Conservation (phyloP, 2,113 vertebrate species). For the Aviceda subcristata region DNA sequence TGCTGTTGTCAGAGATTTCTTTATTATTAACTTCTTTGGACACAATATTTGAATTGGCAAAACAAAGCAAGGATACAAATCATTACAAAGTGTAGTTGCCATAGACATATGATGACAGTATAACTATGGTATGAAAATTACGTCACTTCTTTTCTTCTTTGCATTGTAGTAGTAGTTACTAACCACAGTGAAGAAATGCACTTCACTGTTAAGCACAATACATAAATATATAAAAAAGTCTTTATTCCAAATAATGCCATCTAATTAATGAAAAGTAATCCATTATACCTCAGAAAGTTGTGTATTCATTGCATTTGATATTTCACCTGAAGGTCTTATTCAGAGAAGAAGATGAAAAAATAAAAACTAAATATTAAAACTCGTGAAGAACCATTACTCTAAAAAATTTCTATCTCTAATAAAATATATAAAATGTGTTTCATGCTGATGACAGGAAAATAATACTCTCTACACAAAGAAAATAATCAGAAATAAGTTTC, state of each 20-base stretch:
- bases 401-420: background rate
- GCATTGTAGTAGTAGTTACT: background rate
- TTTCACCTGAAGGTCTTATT: background rate
- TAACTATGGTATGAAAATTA: background rate
- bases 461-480: background rate
- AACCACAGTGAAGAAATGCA: background rate
- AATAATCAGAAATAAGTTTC: background rate
- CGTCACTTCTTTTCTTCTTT: background rate
- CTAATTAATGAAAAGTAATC: background rate
- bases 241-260: background rate
- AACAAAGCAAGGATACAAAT: background rate
- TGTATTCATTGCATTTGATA: background rate
- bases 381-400: background rate
- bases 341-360: background rate
- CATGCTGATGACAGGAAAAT: background rate
- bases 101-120: background rate
- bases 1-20: background rate
- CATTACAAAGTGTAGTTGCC: background rate
- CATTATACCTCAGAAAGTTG: background rate
- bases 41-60: background rate
- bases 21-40: background rate
- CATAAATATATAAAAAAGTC: background rate
- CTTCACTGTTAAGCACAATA: background rate
- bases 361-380: background rate
- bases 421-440: background rate